phyloP scores from a whole-genome alignment of 2,888 invertebrate genomes.

The Lasioglossum leucozonium region DNA sequence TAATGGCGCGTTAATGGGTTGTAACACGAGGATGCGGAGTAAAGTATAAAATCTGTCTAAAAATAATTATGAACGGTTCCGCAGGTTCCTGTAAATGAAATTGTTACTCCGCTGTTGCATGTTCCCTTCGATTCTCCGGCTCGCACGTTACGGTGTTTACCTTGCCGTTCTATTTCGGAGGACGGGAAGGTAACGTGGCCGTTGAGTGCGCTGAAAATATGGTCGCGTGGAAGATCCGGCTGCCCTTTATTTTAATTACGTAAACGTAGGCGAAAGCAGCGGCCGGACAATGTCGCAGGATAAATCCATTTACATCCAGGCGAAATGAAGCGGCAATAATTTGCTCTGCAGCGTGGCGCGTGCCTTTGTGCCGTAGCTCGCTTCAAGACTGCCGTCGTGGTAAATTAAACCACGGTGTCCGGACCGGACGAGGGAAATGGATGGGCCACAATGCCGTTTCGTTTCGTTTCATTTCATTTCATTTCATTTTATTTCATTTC shows the following conservation, averaged over 20 bases:
- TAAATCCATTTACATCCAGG: constrained; percentile 29
- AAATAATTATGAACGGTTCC: neutral
- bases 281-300: neutral
- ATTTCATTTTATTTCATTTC: constrained; percentile 11
- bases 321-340: constrained; percentile 33
- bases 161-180: neutral
- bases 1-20: neutral
- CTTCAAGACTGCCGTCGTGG: constrained; percentile 33
- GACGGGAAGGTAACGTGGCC: neutral
- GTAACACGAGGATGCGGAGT: neutral
- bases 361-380: constrained; percentile 20
- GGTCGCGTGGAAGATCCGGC: neutral
- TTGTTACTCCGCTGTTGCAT: neutral
- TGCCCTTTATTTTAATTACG: constrained; percentile 6
- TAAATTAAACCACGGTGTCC: constrained; percentile 57
- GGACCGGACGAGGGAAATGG: constrained; percentile 33
- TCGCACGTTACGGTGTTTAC: neutral
- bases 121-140: neutral
- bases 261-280: neutral
- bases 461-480: constrained; percentile 31
- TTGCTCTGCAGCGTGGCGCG: constrained; percentile 13
- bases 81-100: neutral
- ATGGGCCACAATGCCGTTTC: constrained; percentile 36
- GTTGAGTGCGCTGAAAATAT: constrained; percentile 1
- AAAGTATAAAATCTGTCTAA: neutral